These are phyloP conservation scores for Tadarida brasiliensis DNA, from an alignment of 2,797 vertebrate species.

Conservation along the genomic window DNA sequence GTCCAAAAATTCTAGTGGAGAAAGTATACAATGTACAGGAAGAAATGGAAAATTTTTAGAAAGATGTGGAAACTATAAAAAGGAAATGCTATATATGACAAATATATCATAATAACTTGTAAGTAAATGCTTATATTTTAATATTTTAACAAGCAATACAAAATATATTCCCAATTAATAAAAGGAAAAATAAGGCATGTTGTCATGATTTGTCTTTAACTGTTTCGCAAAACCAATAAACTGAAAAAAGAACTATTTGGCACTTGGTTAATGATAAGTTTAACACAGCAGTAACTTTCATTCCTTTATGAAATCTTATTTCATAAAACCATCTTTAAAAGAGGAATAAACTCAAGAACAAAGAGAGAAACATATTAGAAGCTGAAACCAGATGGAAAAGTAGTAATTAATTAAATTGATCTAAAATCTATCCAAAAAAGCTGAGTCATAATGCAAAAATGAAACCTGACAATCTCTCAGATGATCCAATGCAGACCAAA, in stretches of 20 bases:
- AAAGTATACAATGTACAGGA: background rate
- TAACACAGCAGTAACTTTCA: background rate
- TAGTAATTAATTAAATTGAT: constrained; percentile 4
- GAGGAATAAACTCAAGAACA: background rate
- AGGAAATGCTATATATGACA: background rate
- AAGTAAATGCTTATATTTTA: background rate
- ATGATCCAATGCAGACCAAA: background rate
- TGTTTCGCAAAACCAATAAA: background rate
- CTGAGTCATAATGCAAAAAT: background rate
- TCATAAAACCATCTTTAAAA: background rate
- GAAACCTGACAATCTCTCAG: background rate
- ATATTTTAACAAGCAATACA: background rate
- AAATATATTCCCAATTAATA: background rate
- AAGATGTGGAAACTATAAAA: background rate
- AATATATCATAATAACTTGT: background rate
- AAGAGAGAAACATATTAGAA: background rate
- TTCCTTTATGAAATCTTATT: background rate
- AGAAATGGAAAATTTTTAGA: constrained; percentile 17
- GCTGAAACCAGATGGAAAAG: constrained; percentile 32
- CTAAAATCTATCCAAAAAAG: background rate
- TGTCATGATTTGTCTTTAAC: background rate
- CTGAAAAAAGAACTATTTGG: background rate
- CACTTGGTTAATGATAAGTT: background rate
- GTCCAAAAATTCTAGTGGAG: background rate
- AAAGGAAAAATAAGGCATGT: background rate